phyloP scores from a whole-genome alignment of 2,113 vertebrate species.

The Cephalopholis sonnerati region DNA sequence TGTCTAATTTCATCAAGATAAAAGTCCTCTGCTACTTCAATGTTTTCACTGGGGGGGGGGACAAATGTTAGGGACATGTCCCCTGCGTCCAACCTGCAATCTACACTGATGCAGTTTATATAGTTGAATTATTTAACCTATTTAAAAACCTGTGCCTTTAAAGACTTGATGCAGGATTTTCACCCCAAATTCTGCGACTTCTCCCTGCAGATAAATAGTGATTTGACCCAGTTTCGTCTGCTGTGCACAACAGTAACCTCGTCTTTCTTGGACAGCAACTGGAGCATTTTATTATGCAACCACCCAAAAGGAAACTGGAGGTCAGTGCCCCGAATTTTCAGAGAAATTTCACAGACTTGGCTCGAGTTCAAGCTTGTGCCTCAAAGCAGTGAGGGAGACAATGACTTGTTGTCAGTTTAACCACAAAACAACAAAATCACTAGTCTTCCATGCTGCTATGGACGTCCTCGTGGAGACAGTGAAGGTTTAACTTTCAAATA shows the following conservation, averaged over 20 bases:
- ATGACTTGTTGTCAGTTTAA: conserved; percentile 82
- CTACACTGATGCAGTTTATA: too few species aligned
- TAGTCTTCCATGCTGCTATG: conserved; percentile 85
- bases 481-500: not conserved
- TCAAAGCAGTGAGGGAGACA: conserved; percentile 82
- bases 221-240: conserved; percentile 2
- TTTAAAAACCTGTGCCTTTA: not conserved
- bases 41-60: not conserved
- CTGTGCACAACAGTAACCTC: not conserved
- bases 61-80: too few species aligned
- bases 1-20: too few species aligned
- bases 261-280: not conserved
- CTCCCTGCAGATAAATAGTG: not conserved
- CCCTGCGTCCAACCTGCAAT: too few species aligned
- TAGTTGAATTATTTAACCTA: too few species aligned
- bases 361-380: conserved; percentile 47
- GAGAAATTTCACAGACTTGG: not conserved
- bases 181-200: not conserved
- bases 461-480: conserved; percentile 46
- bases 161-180: not conserved
- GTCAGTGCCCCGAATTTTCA: not conserved
- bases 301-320: not conserved
- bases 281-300: not conserved
- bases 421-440: conserved; percentile 88
- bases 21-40: too few species aligned